These are phyloP conservation scores for Aurelia coerulea DNA, from an alignment of 30 jellyfish, hydroid and myxozoan species.

Conservation along the genomic window DNA sequence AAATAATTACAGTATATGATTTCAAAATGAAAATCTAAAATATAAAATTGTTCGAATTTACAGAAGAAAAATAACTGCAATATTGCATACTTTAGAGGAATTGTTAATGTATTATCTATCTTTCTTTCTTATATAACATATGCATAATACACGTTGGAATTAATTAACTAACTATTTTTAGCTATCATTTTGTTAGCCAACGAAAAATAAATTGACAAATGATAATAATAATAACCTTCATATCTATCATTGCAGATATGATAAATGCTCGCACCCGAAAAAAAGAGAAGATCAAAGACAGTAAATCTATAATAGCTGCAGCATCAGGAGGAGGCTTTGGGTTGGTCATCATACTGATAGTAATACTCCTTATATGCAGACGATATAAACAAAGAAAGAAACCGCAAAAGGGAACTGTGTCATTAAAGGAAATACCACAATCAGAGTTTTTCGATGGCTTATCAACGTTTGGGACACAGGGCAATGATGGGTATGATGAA, in stretches of 20 bases:
- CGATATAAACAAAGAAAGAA: neutral
- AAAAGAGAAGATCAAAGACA: neutral
- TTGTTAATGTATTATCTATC: too few species aligned
- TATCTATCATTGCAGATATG: neutral
- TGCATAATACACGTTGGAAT: too few species aligned
- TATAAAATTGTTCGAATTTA: too few species aligned
- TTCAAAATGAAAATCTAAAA: too few species aligned
- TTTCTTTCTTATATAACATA: too few species aligned
- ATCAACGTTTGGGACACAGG: conserved; percentile 19
- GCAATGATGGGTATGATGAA: conserved; percentile 36
- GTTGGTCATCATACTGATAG: conserved; percentile 27
- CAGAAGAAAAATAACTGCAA: too few species aligned
- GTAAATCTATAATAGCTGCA: conserved; percentile 15
- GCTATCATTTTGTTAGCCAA: too few species aligned
- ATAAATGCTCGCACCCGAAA: conserved; percentile 4
- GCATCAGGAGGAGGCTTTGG: conserved; percentile 65
- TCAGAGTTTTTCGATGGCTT: conserved; percentile 58
- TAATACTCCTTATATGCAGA: conserved; percentile 3
- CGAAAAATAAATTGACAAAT: too few species aligned
- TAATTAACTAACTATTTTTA: too few species aligned
- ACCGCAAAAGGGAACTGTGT: conserved; percentile 8
- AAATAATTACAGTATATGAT: too few species aligned
- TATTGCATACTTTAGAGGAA: too few species aligned
- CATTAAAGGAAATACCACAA: conserved; percentile 30
- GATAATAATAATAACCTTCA: neutral